Conservation (phyloP, 2,113 vertebrate genomes). For the Lutjanus erythropterus region DNA sequence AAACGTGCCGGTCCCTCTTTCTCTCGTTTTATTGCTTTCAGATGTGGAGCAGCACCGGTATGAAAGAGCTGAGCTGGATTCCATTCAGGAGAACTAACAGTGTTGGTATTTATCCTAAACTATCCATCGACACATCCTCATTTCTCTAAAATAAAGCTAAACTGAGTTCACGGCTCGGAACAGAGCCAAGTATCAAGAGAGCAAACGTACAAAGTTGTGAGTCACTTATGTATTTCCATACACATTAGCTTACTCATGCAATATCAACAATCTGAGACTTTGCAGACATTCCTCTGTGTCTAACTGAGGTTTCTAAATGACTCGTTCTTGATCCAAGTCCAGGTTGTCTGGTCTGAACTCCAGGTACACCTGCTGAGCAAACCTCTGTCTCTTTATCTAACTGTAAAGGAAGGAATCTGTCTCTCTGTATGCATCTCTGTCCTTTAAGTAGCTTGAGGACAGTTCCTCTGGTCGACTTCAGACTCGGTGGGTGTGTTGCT, state of each 20-base stretch:
- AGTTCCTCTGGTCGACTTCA: no score
- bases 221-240: slow-evolving; percentile 24
- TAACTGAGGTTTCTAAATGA: slow-evolving; percentile 23
- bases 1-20: slow-evolving; percentile 32
- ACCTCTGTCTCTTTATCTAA: neutral
- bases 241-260: slow-evolving; percentile 43
- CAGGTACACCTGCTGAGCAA: slow-evolving; percentile 26
- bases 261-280: slow-evolving; percentile 32
- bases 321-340: slow-evolving; percentile 41
- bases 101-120: slow-evolving; percentile 54
- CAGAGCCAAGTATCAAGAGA: slow-evolving; percentile 7
- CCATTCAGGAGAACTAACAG: slow-evolving; percentile 42
- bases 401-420: no score
- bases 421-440: neutral
- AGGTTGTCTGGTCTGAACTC: slow-evolving; percentile 43
- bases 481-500: no score
- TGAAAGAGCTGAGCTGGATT: slow-evolving; percentile 39
- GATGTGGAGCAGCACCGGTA: slow-evolving; percentile 50
- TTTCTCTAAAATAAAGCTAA: slow-evolving; percentile 29
- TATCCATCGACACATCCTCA: slow-evolving; percentile 54
- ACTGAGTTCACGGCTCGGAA: slow-evolving; percentile 35
- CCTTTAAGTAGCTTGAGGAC: no score
- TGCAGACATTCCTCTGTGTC: slow-evolving; percentile 49
- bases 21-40: slow-evolving; percentile 63
- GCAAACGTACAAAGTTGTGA: slow-evolving; percentile 29